Evolutionary conservation across 2,888 invertebrate genomes (phyloP).

Genomic region (Cheilosia scutellata): DNA sequence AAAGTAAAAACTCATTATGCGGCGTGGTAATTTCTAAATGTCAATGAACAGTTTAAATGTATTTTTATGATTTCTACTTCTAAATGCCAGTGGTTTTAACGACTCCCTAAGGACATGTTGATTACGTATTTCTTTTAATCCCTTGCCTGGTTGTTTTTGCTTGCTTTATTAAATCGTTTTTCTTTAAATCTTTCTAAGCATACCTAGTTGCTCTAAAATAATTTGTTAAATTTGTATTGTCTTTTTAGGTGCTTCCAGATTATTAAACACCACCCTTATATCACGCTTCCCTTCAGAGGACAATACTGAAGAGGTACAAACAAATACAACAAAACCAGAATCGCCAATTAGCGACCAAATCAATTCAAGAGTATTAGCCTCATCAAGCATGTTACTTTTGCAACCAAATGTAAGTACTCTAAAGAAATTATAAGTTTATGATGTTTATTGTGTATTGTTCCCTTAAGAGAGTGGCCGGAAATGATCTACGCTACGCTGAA

Average conservation of each 20-base stretch:
- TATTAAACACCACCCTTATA: slow-evolving; percentile 67
- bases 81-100: slow-evolving; percentile 60
- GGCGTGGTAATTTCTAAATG: slow-evolving; percentile 48
- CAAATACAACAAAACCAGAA: slow-evolving; percentile 64
- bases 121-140: slow-evolving; percentile 20
- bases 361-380: slow-evolving; percentile 80
- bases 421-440: too few relatives aligned
- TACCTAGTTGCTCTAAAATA: neutral
- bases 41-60: slow-evolving; percentile 28
- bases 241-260: slow-evolving; percentile 77
- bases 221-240: slow-evolving; percentile 39
- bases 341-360: slow-evolving; percentile 77
- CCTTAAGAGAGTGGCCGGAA: too few relatives aligned
- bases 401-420: slow-evolving; percentile 91
- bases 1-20: slow-evolving; percentile 30
- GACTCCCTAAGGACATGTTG: slow-evolving; percentile 43
- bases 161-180: slow-evolving; percentile 1
- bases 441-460: neutral
- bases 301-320: slow-evolving; percentile 56
- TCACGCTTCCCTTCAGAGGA: slow-evolving; percentile 61
- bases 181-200: neutral
- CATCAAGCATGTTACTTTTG: slow-evolving; percentile 96
- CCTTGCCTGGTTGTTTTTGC: slow-evolving; percentile 21
- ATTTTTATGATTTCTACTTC: slow-evolving; percentile 5
- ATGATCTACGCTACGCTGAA: too few relatives aligned